A percentile compares a stretch with the other conserved stretches of the same genome.
These are phyloP conservation scores for Agriopis aurantiaria DNA, from an alignment of 2,888 invertebrate genomes.

Conservation along the genomic window DNA sequence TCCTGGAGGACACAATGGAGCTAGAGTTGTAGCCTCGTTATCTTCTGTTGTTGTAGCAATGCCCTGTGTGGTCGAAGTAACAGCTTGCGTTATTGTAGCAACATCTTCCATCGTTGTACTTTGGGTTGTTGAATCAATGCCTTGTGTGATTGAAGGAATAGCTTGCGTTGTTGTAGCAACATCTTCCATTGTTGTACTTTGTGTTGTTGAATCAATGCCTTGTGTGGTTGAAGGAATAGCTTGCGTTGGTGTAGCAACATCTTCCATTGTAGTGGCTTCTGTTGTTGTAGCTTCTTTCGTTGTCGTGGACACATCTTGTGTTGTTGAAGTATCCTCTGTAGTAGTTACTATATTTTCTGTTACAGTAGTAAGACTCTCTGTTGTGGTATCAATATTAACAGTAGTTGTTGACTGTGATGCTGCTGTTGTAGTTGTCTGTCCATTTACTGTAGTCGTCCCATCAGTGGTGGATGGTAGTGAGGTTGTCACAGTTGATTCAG, in stretches of 20 bases:
- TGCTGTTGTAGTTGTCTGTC: neutral
- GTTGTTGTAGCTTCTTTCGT: neutral
- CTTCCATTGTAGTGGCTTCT: neutral
- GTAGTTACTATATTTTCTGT: neutral
- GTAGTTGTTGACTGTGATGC: neutral
- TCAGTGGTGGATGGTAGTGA: neutral
- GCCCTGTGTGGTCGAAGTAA: neutral
- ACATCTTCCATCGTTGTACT: neutral
- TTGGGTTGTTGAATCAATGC: constrained; percentile 2
- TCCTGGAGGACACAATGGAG: constrained; percentile 2
- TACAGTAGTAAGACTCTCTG: neutral
- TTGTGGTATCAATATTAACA: neutral
- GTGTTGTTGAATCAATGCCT: neutral
- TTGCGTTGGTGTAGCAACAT: neutral
- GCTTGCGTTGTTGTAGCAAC: neutral
- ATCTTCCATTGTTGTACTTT: neutral
- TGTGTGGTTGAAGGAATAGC: neutral
- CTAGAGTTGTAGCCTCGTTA: neutral
- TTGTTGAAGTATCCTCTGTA: neutral
- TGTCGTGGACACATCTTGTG: neutral
- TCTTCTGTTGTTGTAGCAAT: neutral
- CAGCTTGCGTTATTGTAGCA: neutral
- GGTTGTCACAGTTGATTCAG: constrained; percentile 2
- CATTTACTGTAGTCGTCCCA: neutral
- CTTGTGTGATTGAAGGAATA: neutral